phyloP scores from a whole-genome alignment of 2,888 invertebrate species.

The Oegoconia quadripuncta region DNA sequence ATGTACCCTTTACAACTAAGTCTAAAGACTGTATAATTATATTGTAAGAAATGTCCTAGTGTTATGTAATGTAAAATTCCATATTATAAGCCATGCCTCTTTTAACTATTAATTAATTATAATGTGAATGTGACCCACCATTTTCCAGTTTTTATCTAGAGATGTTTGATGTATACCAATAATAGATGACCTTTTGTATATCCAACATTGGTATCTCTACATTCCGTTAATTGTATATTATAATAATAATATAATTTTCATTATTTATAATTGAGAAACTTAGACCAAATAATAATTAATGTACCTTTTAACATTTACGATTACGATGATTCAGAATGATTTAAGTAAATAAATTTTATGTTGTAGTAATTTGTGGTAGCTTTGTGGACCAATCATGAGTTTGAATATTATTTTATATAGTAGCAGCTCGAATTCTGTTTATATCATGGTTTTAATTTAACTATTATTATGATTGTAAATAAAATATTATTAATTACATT shows the following conservation, averaged over 20 bases:
- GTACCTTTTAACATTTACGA: constrained; percentile 75
- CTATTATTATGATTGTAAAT: constrained; percentile 71
- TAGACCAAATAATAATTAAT: constrained; percentile 80
- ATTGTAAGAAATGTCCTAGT: constrained; percentile 67
- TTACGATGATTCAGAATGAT: constrained; percentile 61
- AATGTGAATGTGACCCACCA: constrained; percentile 73
- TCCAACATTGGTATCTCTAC: constrained; percentile 71
- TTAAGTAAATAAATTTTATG: constrained; percentile 59
- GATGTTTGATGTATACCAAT: constrained; percentile 69
- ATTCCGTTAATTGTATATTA: constrained; percentile 77
- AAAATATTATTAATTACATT: constrained; percentile 67
- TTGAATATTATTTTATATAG: constrained; percentile 66
- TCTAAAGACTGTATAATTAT: constrained; percentile 78
- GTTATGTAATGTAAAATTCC: constrained; percentile 74
- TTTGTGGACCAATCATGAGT: constrained; percentile 74
- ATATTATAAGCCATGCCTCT: constrained; percentile 61
- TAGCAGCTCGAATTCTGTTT: constrained; percentile 69
- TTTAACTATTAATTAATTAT: constrained; percentile 51
- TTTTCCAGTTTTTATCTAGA: constrained; percentile 74
- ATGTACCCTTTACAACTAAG: constrained; percentile 72
- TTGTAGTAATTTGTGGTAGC: constrained; percentile 70
- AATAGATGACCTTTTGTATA: constrained; percentile 54
- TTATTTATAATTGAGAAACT: constrained; percentile 76
- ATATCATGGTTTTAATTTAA: constrained; percentile 67
- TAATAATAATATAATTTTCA: constrained; percentile 67